Conservation (phyloP, 2,113 vertebrate species). For the Tauraco erythrolophus region DNA sequence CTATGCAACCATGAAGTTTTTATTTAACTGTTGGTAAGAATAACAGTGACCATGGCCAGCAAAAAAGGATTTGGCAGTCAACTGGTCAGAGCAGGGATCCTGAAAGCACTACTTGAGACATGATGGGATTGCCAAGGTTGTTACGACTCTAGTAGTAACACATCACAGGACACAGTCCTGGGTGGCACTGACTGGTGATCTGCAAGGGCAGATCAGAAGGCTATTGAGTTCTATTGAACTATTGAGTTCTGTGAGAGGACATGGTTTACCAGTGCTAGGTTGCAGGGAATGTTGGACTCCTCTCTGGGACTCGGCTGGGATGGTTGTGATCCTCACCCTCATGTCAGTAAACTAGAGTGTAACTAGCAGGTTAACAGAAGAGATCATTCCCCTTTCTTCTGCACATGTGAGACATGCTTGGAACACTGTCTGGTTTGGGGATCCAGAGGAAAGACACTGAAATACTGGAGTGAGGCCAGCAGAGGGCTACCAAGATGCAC, state of each 20-base stretch:
- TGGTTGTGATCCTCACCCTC: fast-evolving
- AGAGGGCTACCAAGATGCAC: neutral
- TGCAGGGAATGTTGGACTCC: fast-evolving
- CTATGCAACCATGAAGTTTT: neutral
- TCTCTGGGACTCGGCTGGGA: neutral
- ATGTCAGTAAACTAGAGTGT: neutral
- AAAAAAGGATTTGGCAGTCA: neutral
- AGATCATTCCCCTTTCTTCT: neutral
- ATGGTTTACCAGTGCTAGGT: neutral
- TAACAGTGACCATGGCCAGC: neutral
- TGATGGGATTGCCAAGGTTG: neutral
- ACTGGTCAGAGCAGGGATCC: neutral
- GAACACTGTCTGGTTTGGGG: neutral
- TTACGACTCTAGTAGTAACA: neutral
- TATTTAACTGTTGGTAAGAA: neutral
- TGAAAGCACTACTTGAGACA: neutral
- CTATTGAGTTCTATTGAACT: too few relatives aligned
- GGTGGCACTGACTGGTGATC: neutral
- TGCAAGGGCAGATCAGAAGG: neutral
- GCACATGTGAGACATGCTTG: neutral
- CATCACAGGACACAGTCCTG: neutral
- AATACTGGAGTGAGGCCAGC: neutral
- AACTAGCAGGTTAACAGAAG: neutral
- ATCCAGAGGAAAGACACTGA: neutral
- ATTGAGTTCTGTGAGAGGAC: neutral